Conservation (phyloP, 2,797 vertebrate genomes). For the Loris lydekkerianus region DNA sequence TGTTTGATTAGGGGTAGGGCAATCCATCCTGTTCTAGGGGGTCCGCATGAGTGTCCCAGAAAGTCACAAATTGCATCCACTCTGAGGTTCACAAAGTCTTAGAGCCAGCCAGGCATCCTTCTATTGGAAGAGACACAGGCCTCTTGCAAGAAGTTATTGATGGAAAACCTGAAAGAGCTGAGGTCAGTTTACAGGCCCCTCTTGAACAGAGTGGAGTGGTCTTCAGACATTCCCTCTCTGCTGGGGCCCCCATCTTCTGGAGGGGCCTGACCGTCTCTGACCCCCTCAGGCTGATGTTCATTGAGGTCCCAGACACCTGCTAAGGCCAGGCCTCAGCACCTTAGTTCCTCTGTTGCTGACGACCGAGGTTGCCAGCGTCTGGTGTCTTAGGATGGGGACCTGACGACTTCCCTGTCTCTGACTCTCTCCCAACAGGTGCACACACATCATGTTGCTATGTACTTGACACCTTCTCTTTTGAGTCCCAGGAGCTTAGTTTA, state of each 20-base stretch:
- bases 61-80: background rate
- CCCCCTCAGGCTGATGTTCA: background rate
- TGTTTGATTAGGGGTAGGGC: background rate
- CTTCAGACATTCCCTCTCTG: background rate
- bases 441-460: too few relatives aligned
- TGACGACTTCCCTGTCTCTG: background rate
- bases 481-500: background rate
- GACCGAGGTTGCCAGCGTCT: background rate
- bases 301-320: fast-evolving
- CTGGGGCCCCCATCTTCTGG: too few relatives aligned
- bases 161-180: background rate
- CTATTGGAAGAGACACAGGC: background rate
- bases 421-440: background rate
- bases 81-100: background rate
- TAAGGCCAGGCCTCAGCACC: too few relatives aligned
- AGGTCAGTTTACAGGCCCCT: background rate
- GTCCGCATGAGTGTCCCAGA: background rate
- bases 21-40: background rate
- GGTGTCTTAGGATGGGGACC: background rate
- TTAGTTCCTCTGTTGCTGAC: background rate
- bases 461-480: background rate
- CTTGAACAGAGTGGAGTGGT: background rate
- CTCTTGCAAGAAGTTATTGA: background rate
- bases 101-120: background rate
- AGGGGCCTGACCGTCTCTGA: background rate